phyloP scores from a whole-genome alignment of 2,113 vertebrate genomes.

The Callionymus lyra region DNA sequence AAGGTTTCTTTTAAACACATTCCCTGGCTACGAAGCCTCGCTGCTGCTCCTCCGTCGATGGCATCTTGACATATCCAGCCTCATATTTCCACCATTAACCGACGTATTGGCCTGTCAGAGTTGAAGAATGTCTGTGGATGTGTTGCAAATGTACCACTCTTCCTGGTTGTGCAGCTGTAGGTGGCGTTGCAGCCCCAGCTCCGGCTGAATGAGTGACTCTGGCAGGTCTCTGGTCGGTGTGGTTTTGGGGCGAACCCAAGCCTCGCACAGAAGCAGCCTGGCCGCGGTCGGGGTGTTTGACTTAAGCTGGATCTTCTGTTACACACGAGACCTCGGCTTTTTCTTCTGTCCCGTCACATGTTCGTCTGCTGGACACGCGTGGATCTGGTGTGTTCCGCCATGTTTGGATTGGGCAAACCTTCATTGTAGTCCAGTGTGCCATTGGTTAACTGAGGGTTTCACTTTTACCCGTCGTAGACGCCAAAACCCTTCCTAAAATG shows the following conservation, averaged over 20 bases:
- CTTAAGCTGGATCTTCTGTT: slow-evolving; percentile 42
- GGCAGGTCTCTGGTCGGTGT: slow-evolving; percentile 48
- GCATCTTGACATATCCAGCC: no score
- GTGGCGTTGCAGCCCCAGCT: slow-evolving; percentile 40
- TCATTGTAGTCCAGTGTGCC: no score
- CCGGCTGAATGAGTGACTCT: slow-evolving; percentile 49
- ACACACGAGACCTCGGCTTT: slow-evolving; percentile 22
- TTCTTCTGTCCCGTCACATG: slow-evolving; percentile 5
- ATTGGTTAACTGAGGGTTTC: slow-evolving; percentile 16
- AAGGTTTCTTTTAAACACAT: no score
- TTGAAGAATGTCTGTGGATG: slow-evolving; percentile 16
- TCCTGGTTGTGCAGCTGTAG: slow-evolving; percentile 16
- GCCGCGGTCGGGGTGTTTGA: slow-evolving; percentile 34
- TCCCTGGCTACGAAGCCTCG: not conserved
- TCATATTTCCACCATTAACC: slow-evolving; percentile 4
- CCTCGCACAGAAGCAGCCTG: slow-evolving; percentile 49
- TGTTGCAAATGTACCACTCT: slow-evolving; percentile 7
- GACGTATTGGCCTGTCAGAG: slow-evolving; percentile 12
- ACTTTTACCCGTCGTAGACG: slow-evolving; percentile 26
- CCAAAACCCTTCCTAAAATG: slow-evolving; percentile 40
- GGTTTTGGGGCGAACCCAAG: slow-evolving; percentile 58
- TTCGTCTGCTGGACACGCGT: slow-evolving; percentile 16
- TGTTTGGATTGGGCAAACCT: no score
- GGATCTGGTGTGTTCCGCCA: slow-evolving; percentile 24
- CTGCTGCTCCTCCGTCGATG: not conserved